These are phyloP conservation scores for Tenodera sinensis DNA, from an alignment of 2,888 invertebrate genomes.

Conservation along the genomic window DNA sequence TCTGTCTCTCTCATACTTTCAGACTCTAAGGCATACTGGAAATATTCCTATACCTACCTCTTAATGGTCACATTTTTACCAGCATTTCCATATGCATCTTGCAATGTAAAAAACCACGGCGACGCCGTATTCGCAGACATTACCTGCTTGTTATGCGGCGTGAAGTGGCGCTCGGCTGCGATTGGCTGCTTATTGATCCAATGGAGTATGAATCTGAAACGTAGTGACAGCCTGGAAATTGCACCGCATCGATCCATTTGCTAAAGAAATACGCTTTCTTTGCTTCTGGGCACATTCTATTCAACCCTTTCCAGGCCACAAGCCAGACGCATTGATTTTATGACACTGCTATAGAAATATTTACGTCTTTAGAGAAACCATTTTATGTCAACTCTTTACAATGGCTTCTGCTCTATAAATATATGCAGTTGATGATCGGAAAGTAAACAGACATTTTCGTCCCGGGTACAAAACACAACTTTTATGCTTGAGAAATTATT, in stretches of 20 bases:
- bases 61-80: no score
- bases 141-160: neutral
- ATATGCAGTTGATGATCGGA: no score
- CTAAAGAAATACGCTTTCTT: neutral
- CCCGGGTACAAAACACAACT: no score
- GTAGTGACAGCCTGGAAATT: neutral
- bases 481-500: no score
- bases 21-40: no score
- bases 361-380: neutral
- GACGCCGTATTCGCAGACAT: neutral
- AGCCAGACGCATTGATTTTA: neutral
- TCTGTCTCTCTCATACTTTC: no score
- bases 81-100: no score
- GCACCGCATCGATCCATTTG: neutral
- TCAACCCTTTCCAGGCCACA: neutral
- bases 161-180: neutral
- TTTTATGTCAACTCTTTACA: no score
- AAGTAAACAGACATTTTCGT: no score
- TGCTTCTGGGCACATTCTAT: neutral
- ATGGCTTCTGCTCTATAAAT: no score
- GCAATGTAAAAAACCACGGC: neutral
- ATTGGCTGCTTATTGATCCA: neutral
- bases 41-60: no score
- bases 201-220: neutral
- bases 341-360: neutral